Base-by-base conservation (phyloP, 2,888 invertebrate genomes). In the Callimorpha dominula region DNA sequence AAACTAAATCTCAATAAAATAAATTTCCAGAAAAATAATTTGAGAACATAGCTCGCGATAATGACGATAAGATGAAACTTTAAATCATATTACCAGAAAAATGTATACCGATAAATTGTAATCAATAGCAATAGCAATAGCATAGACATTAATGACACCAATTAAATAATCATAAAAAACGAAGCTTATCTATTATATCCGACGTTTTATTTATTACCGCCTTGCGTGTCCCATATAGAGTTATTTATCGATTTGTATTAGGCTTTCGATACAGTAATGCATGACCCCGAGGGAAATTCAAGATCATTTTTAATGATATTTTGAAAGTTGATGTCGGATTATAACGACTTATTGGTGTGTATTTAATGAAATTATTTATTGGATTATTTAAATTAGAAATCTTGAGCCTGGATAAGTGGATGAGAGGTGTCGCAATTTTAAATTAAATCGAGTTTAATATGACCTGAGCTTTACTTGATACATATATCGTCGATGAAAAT, bases 91-190 rank as follows among this genome's bases (percentile, higher is more conserved):
- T 77, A 78, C 69, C 64, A 78, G 73, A 85, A 86, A 76, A 71
- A 63, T 79, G 79, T 69, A 78, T 65, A 79, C 77, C 77, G 81
- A 93, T 93, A 93, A 93, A 93, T 93, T 84, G 91, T 91, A 91
- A 93, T 92, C 90, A 91, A 91, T 90, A 89, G 85, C 70, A 74
- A n/a, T n/a, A n/a, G n/a, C n/a, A n/a, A n/a, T n/a, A n/a, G n/a
- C n/a, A n/a, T n/a, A 79, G 88, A 89, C 89, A 78, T 88, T 92
- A 93, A 92, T 91, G 90, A 89, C 85, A 87, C 85, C 92, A 91
- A 93, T 94, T 93, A 93, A 92, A 92, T 89, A 88, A 90, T 90
- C 88, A 85, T 92, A 89, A 90, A 91, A 88, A 86, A 75, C 82
- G 85, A 86, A 89, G 82, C 76, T 85, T 86, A 87, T 88, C 86